Percentiles rank a stretch among this genome's conserved stretches.
Evolutionary conservation across 2,797 vertebrate genomes (phyloP).

Genomic region (Botia almorhae): DNA sequence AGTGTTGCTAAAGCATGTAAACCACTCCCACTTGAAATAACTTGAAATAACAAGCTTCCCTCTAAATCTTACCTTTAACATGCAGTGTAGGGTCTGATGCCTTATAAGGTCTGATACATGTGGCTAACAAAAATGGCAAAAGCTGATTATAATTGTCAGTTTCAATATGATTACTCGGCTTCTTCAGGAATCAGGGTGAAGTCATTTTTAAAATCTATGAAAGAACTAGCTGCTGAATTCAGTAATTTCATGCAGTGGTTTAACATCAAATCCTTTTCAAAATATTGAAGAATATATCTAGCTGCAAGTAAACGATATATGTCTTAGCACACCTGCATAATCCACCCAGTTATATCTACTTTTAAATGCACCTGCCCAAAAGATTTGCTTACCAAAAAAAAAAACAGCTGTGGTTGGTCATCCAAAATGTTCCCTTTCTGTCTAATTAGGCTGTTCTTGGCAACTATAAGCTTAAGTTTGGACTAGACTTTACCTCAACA

Average conservation of each 20-base stretch:
- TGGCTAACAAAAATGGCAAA: neutral
- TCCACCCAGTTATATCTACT: neutral
- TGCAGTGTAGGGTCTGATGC: neutral
- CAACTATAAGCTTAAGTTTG: neutral
- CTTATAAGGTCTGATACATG: neutral
- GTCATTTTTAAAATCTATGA: neutral
- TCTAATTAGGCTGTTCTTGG: neutral
- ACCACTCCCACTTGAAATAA: neutral
- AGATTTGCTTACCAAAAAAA: neutral
- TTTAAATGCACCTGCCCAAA: neutral
- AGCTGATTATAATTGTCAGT: neutral
- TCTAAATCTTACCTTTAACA: constrained; percentile 2
- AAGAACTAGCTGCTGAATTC: neutral
- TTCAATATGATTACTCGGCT: neutral
- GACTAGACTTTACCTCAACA: neutral
- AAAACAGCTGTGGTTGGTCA: neutral
- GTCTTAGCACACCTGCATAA: neutral
- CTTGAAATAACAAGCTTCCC: neutral
- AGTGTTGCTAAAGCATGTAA: neutral
- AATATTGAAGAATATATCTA: too few relatives aligned
- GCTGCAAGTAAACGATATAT: neutral
- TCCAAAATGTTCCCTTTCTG: neutral
- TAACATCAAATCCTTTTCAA: too few relatives aligned
- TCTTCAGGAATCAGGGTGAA: neutral
- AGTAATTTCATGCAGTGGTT: neutral